Evolutionary conservation across 2,888 invertebrate species (phyloP), one percentile per base, ranked within the genome.

Genomic region (Synergus laeviventris): DNA sequence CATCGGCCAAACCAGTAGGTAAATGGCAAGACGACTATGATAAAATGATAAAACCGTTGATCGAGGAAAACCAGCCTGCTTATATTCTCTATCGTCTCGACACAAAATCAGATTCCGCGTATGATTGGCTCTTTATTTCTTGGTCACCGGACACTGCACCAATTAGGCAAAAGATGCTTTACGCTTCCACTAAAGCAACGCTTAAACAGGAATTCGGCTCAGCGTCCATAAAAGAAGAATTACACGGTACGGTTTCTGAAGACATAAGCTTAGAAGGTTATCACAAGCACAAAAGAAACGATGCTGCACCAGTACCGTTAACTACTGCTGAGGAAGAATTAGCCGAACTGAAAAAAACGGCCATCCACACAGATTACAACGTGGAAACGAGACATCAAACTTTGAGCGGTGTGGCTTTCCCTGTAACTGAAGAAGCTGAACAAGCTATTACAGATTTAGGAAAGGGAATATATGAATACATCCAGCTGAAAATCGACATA

Each of bases 101-200:
- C 88, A 92, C 94, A 31, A 95, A 94, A 87, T 95, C 95, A 82
- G 92, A 92, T 14, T 92, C 95, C 9, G 97, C 97, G 0, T 95
- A 96, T 91, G 96, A 97, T 86, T 99, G 99, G 99, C 91, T 99
- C 11, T 93, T 98, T 75, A 94, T 98, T 75, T 96, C 96, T 85
- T 99, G 98, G 97, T 97, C 96, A 0, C 99, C 99, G 0, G 99
- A 99, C 88, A 94, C 94, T 76, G 96, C 98, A 0, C 94, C 96
- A 0, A 95, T 99, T 4, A 93, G 99, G 77, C 95, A 98, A 87
- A 99, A 99, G 91, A 99, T 99, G 99, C 92, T 99, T 75, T 98
- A 98, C 87, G 99, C 99, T 0, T 98, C 98, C 0, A 99, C 99
- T 0, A 97, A 98, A 91, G 97, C 99, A 0, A 99, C 99, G 0